Evolutionary conservation across 2,888 invertebrate genomes (phyloP), one percentile per base, ranked within the genome.

Genomic region (Cyrtodaria siliqua): DNA sequence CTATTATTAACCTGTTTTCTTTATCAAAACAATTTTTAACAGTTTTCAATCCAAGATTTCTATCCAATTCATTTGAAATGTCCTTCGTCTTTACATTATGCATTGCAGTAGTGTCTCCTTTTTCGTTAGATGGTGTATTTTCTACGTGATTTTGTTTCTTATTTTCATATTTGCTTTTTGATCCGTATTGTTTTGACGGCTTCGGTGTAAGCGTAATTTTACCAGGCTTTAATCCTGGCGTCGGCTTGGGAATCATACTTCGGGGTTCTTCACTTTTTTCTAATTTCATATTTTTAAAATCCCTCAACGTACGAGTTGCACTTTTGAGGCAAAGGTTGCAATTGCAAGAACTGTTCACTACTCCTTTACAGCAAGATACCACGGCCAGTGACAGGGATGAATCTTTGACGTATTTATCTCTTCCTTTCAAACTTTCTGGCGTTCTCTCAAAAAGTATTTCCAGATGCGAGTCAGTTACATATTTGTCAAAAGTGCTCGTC

Each of bases 361-460:
- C 50, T 12, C 75, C 75, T 44, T 69, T 76, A 47, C 69, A 53
- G 52, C 79, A 80, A 4, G 75, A 72, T 18, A 80, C 72, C 6
- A 80, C 72, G 16, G 75, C 47, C 23, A 71, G 18, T 20, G 79
- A 68, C 16, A 69, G 16, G 0, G 70, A 53, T n/a, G 60, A 49
- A 40, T 68, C 53, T 12, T 38, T 20, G 18, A 24, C 44, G 12
- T 33, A 12, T 9, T 6, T 55, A 23, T 44, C 27, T 20, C 18
- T 20, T 27, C 4, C 8, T 4, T 23, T 24, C 20, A 52, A 12
- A 24, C 23, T 52, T 26, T 16, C 52, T 24, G 24, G 3, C 4
- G 4, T 16, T 23, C 14, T 9, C 12, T 52, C 52, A 14, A 24
- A 24, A 6, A 47, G 18, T 47, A 47, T 47, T 47, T 47, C 16